phyloP scores from a whole-genome alignment of 2,888 invertebrate species.

The Pseudococcus viburni region DNA sequence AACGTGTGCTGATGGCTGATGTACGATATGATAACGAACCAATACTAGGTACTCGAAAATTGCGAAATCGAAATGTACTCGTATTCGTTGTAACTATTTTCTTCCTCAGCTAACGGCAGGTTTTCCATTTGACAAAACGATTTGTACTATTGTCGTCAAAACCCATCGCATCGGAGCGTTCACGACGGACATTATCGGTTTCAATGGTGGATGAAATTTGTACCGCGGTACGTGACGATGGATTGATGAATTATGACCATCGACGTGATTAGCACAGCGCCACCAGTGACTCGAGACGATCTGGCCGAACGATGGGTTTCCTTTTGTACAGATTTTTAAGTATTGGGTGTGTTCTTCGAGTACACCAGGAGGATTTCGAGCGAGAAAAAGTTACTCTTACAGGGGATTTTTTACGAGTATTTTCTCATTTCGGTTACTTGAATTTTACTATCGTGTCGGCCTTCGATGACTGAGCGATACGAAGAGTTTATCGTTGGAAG shows the following conservation, averaged over 20 bases:
- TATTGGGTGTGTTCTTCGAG: neutral
- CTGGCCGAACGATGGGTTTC: neutral
- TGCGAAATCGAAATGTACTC: neutral
- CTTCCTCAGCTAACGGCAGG: neutral
- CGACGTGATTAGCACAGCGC: neutral
- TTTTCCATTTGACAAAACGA: neutral
- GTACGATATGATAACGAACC: neutral
- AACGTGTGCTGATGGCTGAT: neutral
- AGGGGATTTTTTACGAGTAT: constrained; percentile 15
- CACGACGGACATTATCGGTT: neutral
- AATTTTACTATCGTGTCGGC: constrained; percentile 28
- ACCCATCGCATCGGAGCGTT: neutral
- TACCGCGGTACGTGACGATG: neutral
- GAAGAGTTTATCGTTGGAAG: constrained; percentile 14
- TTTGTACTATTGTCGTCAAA: neutral
- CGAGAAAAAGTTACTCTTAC: neutral
- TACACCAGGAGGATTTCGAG: neutral
- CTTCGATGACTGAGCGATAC: constrained; percentile 5
- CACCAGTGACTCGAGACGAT: neutral
- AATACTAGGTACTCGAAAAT: neutral
- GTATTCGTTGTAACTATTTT: neutral
- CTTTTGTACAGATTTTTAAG: neutral
- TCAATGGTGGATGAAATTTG: constrained; percentile 6
- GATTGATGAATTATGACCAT: neutral
- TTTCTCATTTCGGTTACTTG: constrained; percentile 26